phyloP scores from a whole-genome alignment of 2,797 vertebrate species.

The Clarias platycephalus region DNA sequence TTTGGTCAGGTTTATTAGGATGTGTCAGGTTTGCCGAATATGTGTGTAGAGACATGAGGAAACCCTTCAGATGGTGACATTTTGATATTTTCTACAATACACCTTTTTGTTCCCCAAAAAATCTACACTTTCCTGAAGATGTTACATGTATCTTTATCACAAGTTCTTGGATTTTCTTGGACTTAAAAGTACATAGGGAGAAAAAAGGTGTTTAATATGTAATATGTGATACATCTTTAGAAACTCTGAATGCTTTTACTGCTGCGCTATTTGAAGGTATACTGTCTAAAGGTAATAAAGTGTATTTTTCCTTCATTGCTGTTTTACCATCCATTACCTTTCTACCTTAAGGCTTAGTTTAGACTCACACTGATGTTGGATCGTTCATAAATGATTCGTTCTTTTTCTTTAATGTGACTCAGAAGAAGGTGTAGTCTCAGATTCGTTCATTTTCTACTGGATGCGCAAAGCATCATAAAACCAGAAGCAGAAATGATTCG shows the following conservation, averaged over 20 bases:
- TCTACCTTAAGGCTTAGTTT: neutral
- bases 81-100: neutral
- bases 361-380: too few relatives aligned
- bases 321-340: neutral
- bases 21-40: neutral
- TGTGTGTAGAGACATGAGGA: neutral
- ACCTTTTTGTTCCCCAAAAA: neutral
- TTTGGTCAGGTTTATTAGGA: neutral
- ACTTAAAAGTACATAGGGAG: neutral
- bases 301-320: neutral
- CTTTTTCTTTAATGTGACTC: too few relatives aligned
- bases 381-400: too few relatives aligned
- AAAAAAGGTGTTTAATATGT: neutral
- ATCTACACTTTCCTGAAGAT: neutral
- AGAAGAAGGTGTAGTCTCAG: too few relatives aligned
- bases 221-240: neutral
- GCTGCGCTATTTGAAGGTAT: too few relatives aligned
- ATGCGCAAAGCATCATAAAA: too few relatives aligned
- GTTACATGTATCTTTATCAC: neutral
- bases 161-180: neutral
- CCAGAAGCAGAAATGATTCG: too few relatives aligned
- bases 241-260: neutral
- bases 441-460: too few relatives aligned
- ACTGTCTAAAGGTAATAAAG: neutral
- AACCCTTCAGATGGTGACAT: neutral